A percentile compares a stretch with the other conserved stretches of the same genome.
phyloP scores from a whole-genome alignment of 1,140 invertebrate species.

The Trichonephila inaurata region DNA sequence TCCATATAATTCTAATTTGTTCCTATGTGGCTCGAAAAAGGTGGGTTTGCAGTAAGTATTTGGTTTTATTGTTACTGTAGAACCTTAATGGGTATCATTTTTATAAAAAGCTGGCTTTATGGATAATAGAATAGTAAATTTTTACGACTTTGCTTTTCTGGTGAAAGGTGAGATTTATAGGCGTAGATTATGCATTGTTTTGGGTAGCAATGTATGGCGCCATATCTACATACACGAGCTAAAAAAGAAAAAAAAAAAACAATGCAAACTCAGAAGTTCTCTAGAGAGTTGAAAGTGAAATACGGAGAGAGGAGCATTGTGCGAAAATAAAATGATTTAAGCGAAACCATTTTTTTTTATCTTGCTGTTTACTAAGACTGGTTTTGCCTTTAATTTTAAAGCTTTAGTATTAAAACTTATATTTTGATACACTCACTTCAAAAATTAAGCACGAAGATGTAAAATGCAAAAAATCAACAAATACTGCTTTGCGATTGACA shows the following conservation, averaged over 20 bases:
- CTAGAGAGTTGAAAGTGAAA: not conserved
- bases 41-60: not conserved
- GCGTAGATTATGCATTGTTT: conserved; percentile 2
- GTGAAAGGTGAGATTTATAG: not conserved
- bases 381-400: no score
- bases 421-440: no score
- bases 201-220: no score
- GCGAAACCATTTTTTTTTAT: not conserved
- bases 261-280: not conserved
- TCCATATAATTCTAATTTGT: conserved; percentile 19
- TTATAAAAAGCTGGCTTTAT: not conserved
- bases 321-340: not conserved
- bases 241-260: not conserved
- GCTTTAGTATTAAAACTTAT: no score
- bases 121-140: conserved; percentile 50
- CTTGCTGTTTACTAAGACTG: no score
- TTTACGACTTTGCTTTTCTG: conserved; percentile 36
- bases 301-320: not conserved
- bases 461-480: no score
- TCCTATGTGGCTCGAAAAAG: not conserved
- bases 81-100: conserved; percentile 15
- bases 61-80: conserved; percentile 42
- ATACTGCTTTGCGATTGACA: no score
- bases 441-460: no score
- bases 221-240: no score